phyloP scores from a whole-genome alignment of 2,113 vertebrate genomes.

The Epinephelus fuscoguttatus region DNA sequence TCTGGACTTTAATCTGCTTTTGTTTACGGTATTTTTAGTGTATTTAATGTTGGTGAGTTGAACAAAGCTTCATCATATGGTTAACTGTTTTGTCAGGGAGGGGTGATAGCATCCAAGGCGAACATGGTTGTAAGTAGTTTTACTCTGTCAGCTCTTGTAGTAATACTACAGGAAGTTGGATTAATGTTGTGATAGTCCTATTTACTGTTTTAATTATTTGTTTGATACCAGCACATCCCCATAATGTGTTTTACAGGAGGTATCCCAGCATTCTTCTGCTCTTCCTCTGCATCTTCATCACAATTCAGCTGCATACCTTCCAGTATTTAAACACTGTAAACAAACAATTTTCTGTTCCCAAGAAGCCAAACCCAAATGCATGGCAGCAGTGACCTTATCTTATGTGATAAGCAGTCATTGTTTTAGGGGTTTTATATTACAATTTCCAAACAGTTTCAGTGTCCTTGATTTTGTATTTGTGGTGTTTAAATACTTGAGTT shows the following conservation, averaged over 20 bases:
- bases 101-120: no score
- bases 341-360: not conserved
- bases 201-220: no score
- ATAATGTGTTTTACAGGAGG: not conserved
- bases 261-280: not conserved
- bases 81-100: no score
- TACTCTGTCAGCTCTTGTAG: no score
- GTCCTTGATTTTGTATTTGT: not conserved
- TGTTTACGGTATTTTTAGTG: no score
- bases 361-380: not conserved
- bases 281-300: not conserved
- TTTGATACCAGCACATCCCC: no score
- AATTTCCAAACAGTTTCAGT: not conserved
- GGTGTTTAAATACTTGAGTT: constrained; percentile 1
- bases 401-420: not conserved
- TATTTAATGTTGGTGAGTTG: no score
- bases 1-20: no score
- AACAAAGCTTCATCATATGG: no score
- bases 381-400: constrained; percentile 19
- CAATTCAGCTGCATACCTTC: not conserved
- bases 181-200: no score
- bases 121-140: no score
- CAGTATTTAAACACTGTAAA: not conserved
- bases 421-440: constrained; percentile 7
- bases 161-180: no score